Conservation (phyloP, 1,140 invertebrate genomes). For the Reticulitermes speratus region DNA sequence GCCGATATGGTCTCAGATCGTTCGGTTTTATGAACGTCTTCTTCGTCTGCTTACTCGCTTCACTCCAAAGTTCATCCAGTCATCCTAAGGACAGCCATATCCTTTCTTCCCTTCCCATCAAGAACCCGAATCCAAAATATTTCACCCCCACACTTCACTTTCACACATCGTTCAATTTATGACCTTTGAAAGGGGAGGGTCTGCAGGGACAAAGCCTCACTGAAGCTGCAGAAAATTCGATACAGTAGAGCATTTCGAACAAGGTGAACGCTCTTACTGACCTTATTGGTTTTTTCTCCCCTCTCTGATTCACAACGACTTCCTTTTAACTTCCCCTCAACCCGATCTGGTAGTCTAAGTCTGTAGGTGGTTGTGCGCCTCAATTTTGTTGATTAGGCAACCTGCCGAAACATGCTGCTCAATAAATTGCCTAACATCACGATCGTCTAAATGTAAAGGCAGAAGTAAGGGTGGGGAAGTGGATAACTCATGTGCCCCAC, state of each 20-base stretch:
- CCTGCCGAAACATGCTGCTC: background rate
- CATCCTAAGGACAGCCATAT: background rate
- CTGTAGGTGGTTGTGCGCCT: background rate
- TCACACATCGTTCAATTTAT: constrained; percentile 2
- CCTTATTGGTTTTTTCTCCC: background rate
- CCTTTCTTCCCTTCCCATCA: background rate
- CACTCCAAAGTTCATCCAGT: no score
- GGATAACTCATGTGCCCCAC: background rate
- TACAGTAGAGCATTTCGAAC: background rate
- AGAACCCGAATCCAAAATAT: background rate
- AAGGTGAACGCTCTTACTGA: background rate
- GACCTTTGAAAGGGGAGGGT: background rate
- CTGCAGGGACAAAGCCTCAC: background rate
- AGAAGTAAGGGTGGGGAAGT: background rate
- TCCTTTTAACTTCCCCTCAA: background rate
- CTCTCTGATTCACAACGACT: background rate
- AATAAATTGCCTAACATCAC: constrained; percentile 1
- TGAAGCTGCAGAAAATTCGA: background rate
- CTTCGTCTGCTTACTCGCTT: no score
- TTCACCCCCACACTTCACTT: background rate
- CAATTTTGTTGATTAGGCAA: constrained; percentile 13
- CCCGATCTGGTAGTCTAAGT: background rate
- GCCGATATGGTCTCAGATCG: no score
- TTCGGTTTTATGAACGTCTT: no score
- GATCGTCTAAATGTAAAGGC: background rate